phyloP scores from a whole-genome alignment of 2,888 invertebrate genomes.

The Yponomeuta malinellus region DNA sequence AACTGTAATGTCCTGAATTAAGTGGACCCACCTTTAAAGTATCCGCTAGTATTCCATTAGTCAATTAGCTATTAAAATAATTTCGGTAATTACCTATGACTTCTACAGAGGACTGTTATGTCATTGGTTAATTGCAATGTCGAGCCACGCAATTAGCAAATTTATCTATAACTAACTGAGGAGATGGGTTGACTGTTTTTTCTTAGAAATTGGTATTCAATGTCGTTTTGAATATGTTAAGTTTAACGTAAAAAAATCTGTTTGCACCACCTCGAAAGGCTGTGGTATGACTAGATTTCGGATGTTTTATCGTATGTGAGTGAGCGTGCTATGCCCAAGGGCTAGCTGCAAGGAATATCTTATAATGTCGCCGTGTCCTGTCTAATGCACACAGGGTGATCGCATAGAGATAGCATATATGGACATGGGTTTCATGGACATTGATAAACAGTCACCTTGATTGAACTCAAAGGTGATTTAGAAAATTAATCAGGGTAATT shows the following conservation, averaged over 20 bases:
- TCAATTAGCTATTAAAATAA: not conserved
- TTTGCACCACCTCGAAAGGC: too few relatives aligned
- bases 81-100: too few relatives aligned
- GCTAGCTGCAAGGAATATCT: slow-evolving; percentile 37
- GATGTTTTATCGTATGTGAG: slow-evolving; percentile 22
- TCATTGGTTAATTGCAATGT: not conserved
- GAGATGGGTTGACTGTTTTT: too few relatives aligned
- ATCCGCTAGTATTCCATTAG: not conserved
- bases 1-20: not conserved
- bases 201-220: too few relatives aligned
- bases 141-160: not conserved
- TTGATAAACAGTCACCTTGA: not conserved
- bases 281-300: slow-evolving; percentile 24
- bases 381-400: slow-evolving; percentile 39
- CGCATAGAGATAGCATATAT: not conserved
- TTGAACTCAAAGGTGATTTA: too few relatives aligned
- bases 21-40: not conserved
- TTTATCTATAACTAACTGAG: not conserved
- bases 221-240: too few relatives aligned
- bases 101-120: not conserved
- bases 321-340: slow-evolving; percentile 36
- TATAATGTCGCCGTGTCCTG: slow-evolving; percentile 44
- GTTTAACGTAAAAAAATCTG: too few relatives aligned
- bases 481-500: too few relatives aligned
- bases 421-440: not conserved